phyloP scores from a whole-genome alignment of 2,888 invertebrate genomes.

The Morpho deidamia region DNA sequence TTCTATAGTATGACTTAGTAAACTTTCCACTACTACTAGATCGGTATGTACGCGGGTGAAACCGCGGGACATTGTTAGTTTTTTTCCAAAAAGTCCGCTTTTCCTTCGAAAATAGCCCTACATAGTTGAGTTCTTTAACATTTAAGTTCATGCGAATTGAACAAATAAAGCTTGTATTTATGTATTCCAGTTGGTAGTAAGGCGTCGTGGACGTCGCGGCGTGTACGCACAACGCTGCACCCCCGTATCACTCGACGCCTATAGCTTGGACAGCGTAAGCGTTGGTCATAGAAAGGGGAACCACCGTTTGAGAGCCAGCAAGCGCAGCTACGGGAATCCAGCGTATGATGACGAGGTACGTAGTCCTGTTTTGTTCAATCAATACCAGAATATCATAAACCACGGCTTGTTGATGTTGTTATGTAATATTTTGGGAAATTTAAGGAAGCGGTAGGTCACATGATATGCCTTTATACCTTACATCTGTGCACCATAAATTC shows the following conservation, averaged over 20 bases:
- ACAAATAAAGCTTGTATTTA: neutral
- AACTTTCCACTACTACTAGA: too few species aligned
- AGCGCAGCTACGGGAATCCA: conserved; percentile 93
- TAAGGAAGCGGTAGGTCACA: too few species aligned
- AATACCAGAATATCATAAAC: neutral
- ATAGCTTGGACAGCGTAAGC: conserved; percentile 93
- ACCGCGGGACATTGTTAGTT: too few species aligned
- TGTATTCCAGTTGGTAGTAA: conserved; percentile 82
- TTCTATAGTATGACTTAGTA: too few species aligned
- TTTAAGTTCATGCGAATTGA: too few species aligned
- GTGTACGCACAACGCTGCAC: conserved; percentile 92
- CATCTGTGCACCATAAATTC: too few species aligned
- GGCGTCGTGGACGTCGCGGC: conserved; percentile 88
- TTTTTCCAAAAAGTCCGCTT: too few species aligned
- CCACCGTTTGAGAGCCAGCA: conserved; percentile 82
- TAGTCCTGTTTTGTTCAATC: neutral
- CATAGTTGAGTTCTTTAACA: too few species aligned
- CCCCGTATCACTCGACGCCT: conserved; percentile 92
- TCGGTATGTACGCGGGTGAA: too few species aligned
- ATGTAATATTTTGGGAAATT: too few species aligned
- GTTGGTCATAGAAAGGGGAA: conserved; percentile 88
- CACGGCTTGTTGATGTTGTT: neutral
- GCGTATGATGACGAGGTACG: conserved; percentile 92
- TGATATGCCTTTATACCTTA: too few species aligned
- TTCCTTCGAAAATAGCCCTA: too few species aligned